phyloP scores from a whole-genome alignment of 2,113 vertebrate species.

The Chionodraco myersi region DNA sequence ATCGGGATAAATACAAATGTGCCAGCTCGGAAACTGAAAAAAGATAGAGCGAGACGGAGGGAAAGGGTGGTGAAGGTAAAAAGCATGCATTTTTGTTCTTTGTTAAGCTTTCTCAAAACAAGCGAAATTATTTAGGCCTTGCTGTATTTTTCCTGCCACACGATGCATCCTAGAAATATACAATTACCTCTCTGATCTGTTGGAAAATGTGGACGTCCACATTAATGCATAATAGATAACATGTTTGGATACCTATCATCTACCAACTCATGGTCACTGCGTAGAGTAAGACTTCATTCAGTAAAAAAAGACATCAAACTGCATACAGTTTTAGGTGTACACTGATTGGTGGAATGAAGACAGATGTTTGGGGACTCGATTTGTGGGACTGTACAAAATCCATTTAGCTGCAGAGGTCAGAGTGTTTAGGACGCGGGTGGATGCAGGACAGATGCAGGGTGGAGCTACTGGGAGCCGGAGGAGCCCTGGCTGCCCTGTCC shows the following conservation, averaged over 20 bases:
- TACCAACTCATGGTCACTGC: slow-evolving; percentile 67
- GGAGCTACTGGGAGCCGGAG: slow-evolving; percentile 85
- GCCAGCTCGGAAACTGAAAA: slow-evolving; percentile 56
- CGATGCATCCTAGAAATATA: slow-evolving; percentile 58
- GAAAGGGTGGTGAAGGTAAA: slow-evolving; percentile 50
- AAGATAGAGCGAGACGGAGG: slow-evolving; percentile 41
- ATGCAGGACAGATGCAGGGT: slow-evolving; percentile 32
- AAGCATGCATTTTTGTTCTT: slow-evolving; percentile 76
- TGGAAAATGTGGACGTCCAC: slow-evolving; percentile 55
- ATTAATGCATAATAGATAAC: slow-evolving; percentile 65
- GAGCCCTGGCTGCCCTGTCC: slow-evolving; percentile 86
- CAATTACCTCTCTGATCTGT: slow-evolving; percentile 51
- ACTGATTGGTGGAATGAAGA: slow-evolving; percentile 55
- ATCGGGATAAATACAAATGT: slow-evolving; percentile 60
- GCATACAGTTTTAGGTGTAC: slow-evolving; percentile 48
- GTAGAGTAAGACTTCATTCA: slow-evolving; percentile 70
- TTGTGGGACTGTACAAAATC: slow-evolving; percentile 65
- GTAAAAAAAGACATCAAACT: slow-evolving; percentile 61
- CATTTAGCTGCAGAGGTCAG: slow-evolving; percentile 52
- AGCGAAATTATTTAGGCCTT: slow-evolving; percentile 40
- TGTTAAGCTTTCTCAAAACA: slow-evolving; percentile 58
- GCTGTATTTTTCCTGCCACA: slow-evolving; percentile 40
- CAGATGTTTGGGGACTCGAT: slow-evolving; percentile 24
- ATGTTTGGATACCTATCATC: slow-evolving; percentile 66
- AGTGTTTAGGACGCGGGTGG: slow-evolving; percentile 51